Percentiles rank a stretch among this genome's conserved stretches.
phyloP scores from a whole-genome alignment of 2,797 vertebrate species.

The Pipistrellus pipistrellus region DNA sequence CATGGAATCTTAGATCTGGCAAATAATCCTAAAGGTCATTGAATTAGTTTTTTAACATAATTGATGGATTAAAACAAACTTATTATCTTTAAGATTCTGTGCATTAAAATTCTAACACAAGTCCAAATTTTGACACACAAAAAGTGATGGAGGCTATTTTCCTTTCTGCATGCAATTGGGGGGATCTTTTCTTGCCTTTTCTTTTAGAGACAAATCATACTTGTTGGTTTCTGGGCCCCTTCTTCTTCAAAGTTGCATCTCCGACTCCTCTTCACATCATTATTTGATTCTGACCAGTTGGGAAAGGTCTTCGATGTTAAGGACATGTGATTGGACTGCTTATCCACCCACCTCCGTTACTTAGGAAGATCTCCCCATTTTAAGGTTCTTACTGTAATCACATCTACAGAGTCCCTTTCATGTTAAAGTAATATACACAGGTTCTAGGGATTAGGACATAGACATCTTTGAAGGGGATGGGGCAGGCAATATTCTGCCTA shows the following conservation, averaged over 20 bases:
- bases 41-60: conserved; percentile 21
- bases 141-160: background rate
- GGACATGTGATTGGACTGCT: background rate
- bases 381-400: background rate
- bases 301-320: background rate
- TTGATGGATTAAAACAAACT: background rate
- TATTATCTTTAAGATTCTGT: background rate
- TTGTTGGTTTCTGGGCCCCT: background rate
- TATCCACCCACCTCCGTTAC: background rate
- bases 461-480: background rate
- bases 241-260: background rate
- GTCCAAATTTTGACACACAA: background rate
- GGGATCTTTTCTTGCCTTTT: background rate
- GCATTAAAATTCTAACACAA: conserved; percentile 9
- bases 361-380: background rate
- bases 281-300: background rate
- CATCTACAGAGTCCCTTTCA: background rate
- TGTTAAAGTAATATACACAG: background rate
- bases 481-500: background rate
- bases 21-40: conserved; percentile 25
- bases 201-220: background rate
- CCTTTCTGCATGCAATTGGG: background rate
- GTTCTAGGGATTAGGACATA: background rate
- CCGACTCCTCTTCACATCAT: background rate
- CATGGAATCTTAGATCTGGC: background rate